These are phyloP conservation scores for Tachypleus tridentatus DNA, from an alignment of 1,140 invertebrate genomes.

Conservation along the genomic window DNA sequence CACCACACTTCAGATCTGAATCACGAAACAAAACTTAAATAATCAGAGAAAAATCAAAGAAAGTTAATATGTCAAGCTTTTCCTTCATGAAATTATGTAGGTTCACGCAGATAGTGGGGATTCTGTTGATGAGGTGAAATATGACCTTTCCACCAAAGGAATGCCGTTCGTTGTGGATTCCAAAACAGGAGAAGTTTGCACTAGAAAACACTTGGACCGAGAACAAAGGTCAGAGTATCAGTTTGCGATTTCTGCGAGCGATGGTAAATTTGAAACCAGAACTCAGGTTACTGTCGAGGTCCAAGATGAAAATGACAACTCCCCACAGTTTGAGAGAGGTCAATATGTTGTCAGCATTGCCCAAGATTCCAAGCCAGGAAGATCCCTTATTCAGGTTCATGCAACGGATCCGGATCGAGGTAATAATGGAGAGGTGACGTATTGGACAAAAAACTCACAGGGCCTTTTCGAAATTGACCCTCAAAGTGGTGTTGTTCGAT, in stretches of 20 bases:
- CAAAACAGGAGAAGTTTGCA: constrained; percentile 74
- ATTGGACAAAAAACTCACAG: constrained; percentile 81
- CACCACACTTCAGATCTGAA: too few species aligned
- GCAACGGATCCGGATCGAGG: constrained; percentile 27
- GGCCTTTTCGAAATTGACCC: constrained; percentile 86
- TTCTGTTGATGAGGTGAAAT: constrained; percentile 26
- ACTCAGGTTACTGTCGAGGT: constrained; percentile 23
- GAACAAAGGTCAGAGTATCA: constrained; percentile 41
- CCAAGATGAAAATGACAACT: constrained; percentile 40
- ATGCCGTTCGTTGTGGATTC: constrained; percentile 22
- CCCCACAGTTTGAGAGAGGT: constrained; percentile 35
- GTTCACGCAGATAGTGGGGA: constrained; percentile 25
- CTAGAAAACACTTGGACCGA: constrained; percentile 70
- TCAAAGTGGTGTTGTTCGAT: constrained; percentile 64
- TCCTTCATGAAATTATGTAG: neutral
- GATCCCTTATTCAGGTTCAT: constrained; percentile 21
- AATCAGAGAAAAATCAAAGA: too few species aligned
- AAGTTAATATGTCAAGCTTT: too few species aligned
- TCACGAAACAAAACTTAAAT: too few species aligned
- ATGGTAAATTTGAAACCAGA: constrained; percentile 26
- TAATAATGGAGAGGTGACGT: constrained; percentile 74
- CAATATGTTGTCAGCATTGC: constrained; percentile 31
- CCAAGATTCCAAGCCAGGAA: constrained; percentile 31
- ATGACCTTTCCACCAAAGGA: constrained; percentile 8
- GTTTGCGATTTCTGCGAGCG: constrained; percentile 24